Percentiles rank a stretch among this genome's conserved stretches.
phyloP scores from a whole-genome alignment of 2,113 vertebrate genomes.

The Campylomormyrus numenius region DNA sequence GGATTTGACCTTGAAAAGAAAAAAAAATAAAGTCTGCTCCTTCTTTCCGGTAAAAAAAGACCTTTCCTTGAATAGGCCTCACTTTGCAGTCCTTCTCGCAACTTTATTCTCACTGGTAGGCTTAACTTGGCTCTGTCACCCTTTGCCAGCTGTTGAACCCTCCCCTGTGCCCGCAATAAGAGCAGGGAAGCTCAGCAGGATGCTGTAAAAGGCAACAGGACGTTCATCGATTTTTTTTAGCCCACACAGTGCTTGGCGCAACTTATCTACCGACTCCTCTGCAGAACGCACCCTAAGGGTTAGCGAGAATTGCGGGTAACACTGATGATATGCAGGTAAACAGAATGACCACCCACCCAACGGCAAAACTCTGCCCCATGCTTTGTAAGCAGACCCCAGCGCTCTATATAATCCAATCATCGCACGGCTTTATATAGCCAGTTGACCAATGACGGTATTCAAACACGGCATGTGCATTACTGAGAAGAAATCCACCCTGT shows the following conservation, averaged over 20 bases:
- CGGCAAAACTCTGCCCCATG: neutral
- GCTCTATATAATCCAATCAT: neutral
- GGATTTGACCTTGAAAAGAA: constrained; percentile 19
- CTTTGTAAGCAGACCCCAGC: neutral
- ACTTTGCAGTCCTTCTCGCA: constrained; percentile 18
- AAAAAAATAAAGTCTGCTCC: constrained; percentile 15
- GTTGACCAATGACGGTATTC: neutral
- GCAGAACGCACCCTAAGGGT: neutral
- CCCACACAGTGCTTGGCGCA: neutral
- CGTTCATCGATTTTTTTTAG: constrained; percentile 1
- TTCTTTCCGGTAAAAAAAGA: constrained; percentile 40
- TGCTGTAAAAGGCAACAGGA: neutral
- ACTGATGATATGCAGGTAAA: neutral
- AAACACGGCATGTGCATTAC: neutral
- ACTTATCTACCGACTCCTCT: neutral
- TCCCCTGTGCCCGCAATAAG: neutral
- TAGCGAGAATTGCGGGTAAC: neutral
- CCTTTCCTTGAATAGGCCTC: constrained; percentile 32
- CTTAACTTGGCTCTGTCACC: constrained; percentile 37
- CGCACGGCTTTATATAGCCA: neutral
- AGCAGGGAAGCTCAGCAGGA: neutral
- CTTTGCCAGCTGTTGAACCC: neutral
- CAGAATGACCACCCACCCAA: neutral
- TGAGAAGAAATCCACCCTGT: neutral
- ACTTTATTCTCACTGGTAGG: constrained; percentile 53